Percentiles rank a stretch among this genome's conserved stretches.
phyloP scores from a whole-genome alignment of 2,797 vertebrate species.

The Amazona finschi region DNA sequence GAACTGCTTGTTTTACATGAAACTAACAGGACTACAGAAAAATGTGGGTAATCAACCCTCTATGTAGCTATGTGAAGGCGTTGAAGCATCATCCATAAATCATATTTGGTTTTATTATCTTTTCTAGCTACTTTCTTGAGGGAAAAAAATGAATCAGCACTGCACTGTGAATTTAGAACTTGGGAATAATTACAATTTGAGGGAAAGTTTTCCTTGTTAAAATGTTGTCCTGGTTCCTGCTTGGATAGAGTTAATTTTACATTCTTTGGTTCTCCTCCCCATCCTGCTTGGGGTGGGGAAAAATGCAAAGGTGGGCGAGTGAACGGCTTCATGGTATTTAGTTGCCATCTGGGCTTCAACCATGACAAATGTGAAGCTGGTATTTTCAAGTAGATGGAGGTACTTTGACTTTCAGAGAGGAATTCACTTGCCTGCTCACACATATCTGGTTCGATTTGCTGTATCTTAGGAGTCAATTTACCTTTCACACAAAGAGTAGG shows the following conservation, averaged over 20 bases:
- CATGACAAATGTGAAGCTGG: not conserved
- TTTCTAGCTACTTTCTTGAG: not conserved
- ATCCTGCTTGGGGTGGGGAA: not conserved
- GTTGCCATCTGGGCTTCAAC: not conserved
- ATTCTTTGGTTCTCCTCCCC: not conserved
- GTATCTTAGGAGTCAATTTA: not conserved
- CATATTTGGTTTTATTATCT: not conserved
- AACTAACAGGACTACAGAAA: not conserved
- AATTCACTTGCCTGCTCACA: not conserved
- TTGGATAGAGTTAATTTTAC: not conserved
- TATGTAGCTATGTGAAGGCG: not conserved
- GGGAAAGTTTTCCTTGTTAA: not conserved
- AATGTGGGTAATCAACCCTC: not conserved
- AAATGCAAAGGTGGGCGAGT: not conserved
- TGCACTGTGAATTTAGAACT: not conserved
- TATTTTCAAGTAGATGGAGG: not conserved
- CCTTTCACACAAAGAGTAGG: not conserved
- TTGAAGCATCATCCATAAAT: not conserved
- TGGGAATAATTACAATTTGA: not conserved
- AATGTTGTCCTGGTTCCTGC: not conserved
- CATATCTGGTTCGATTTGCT: not conserved
- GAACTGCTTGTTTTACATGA: constrained; percentile 1
- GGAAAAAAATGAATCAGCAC: not conserved
- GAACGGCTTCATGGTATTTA: not conserved
- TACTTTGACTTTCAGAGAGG: not conserved